Percentiles rank a stretch among this genome's conserved stretches.
These are phyloP conservation scores for Pemphigus obesinymphae DNA, from an alignment of 1,140 invertebrate genomes.

Conservation along the genomic window DNA sequence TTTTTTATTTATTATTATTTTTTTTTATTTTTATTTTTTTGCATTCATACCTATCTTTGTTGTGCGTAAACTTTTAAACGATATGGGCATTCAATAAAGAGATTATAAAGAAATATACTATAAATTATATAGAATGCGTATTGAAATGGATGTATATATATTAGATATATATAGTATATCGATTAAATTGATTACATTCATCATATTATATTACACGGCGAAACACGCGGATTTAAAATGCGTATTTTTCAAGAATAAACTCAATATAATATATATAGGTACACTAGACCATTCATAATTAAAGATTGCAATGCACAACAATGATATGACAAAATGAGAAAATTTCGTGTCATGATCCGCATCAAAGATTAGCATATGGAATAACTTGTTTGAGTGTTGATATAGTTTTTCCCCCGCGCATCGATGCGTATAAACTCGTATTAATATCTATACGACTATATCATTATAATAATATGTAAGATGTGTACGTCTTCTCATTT, in stretches of 20 bases:
- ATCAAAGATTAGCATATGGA: background rate
- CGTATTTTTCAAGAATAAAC: background rate
- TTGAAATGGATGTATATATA: too few species aligned
- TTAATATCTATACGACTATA: too few species aligned
- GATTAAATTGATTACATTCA: conserved; percentile 9
- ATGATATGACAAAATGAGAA: conserved; percentile 8
- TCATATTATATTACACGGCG: background rate
- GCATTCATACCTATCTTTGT: too few species aligned
- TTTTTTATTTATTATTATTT: background rate
- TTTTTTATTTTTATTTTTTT: background rate
- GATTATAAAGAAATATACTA: too few species aligned
- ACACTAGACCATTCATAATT: background rate
- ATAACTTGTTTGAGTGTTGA: background rate
- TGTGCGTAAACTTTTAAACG: too few species aligned
- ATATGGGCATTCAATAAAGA: too few species aligned
- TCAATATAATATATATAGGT: too few species aligned
- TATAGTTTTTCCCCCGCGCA: background rate
- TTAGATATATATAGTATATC: background rate
- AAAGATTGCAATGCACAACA: background rate
- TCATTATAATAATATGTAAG: too few species aligned
- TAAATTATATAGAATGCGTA: too few species aligned
- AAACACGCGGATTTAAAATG: background rate
- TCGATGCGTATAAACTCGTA: background rate
- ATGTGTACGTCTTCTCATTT: background rate
- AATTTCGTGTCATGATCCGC: conserved; percentile 14